Evolutionary conservation across 2,888 invertebrate species (phyloP).

Genomic region (Pammene fasciana): DNA sequence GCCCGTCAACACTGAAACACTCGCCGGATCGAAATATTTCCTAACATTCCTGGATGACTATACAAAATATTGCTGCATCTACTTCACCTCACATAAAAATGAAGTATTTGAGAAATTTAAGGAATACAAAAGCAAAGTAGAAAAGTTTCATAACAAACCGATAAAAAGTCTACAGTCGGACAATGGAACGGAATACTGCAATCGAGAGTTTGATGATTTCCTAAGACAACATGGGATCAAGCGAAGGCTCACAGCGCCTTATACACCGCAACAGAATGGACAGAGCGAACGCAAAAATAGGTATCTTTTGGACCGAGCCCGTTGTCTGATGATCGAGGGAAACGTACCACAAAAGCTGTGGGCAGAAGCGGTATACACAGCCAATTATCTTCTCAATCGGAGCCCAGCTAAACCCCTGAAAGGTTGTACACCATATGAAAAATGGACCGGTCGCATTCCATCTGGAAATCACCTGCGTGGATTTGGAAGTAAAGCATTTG

Average conservation of each 20-base stretch:
- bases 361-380: conserved; percentile 1
- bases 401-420: conserved; percentile 10
- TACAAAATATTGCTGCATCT: neutral
- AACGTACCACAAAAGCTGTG: neutral
- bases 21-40: conserved; percentile 1
- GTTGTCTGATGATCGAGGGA: neutral
- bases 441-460: neutral
- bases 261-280: conserved; percentile 2
- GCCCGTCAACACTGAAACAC: neutral
- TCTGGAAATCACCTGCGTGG: conserved; percentile 2
- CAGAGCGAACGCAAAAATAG: neutral
- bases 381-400: neutral
- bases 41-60: conserved; percentile 4
- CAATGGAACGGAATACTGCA: conserved; percentile 11
- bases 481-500: conserved; percentile 9
- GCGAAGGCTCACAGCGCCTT: neutral
- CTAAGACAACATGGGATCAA: neutral
- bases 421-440: neutral
- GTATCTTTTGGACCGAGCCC: neutral
- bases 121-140: neutral
- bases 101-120: conserved; percentile 6
- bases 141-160: conserved; percentile 6
- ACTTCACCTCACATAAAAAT: neutral
- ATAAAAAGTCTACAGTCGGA: conserved; percentile 1
- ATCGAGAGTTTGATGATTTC: conserved; percentile 2